Evolutionary conservation across 2,797 vertebrate genomes (phyloP).

Genomic region (Sparus aurata): DNA sequence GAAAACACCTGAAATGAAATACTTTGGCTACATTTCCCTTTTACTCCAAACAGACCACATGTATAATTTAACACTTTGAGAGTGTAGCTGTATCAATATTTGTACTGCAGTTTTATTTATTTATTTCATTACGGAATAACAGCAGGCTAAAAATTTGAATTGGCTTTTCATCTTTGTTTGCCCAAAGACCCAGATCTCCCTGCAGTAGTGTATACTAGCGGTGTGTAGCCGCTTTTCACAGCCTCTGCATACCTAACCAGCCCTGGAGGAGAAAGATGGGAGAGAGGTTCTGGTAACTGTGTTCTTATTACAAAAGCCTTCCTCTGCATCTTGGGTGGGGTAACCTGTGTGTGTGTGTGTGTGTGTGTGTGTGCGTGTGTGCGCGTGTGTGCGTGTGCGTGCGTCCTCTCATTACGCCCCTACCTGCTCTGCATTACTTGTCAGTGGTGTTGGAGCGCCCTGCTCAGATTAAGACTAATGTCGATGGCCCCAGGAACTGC

Average conservation of each 20-base stretch:
- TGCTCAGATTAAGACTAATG: slow-evolving; percentile 90
- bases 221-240: slow-evolving; percentile 77
- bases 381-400: not conserved
- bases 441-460: slow-evolving; percentile 84
- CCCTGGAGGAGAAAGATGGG: slow-evolving; percentile 76
- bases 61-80: slow-evolving; percentile 35
- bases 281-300: slow-evolving; percentile 67
- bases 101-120: slow-evolving; percentile 7
- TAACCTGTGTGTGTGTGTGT: slow-evolving; percentile 60
- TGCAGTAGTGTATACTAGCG: slow-evolving; percentile 44
- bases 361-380: slow-evolving; percentile 49
- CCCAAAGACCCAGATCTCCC: slow-evolving; percentile 70
- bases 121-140: slow-evolving; percentile 26
- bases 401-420: slow-evolving; percentile 84
- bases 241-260: slow-evolving; percentile 82
- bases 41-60: slow-evolving; percentile 30
- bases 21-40: slow-evolving; percentile 24
- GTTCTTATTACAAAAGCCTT: slow-evolving; percentile 80
- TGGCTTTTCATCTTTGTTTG: slow-evolving; percentile 65
- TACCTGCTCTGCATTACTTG: slow-evolving; percentile 90
- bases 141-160: slow-evolving; percentile 30
- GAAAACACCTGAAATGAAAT: slow-evolving; percentile 25
- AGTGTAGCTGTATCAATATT: slow-evolving; percentile 36
- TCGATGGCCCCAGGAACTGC: slow-evolving; percentile 88
- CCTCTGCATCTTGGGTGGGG: slow-evolving; percentile 82